Conservation (phyloP, 2,797 vertebrate genomes). For the Gymnothorax javanicus region DNA sequence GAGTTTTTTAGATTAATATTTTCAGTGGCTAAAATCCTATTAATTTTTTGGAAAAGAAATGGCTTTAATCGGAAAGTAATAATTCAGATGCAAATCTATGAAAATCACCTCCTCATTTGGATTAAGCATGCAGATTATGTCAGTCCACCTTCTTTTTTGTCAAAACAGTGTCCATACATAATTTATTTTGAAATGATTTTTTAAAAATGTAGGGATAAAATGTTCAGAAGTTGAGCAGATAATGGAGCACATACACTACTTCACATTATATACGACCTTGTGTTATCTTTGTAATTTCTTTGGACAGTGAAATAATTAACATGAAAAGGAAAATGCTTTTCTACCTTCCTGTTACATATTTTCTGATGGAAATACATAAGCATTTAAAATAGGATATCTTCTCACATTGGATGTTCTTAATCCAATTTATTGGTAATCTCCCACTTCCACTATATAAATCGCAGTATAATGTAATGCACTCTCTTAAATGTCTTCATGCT, state of each 20-base stretch:
- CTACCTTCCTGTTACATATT: background rate
- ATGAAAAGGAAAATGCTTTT: background rate
- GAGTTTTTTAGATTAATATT: background rate
- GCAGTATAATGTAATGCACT: background rate
- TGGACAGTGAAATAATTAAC: background rate
- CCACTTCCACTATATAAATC: background rate
- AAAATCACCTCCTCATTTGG: background rate
- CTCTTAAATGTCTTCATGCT: background rate
- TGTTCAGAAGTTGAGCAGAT: background rate
- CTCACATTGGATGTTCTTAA: background rate
- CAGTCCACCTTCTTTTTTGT: background rate
- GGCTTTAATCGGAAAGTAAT: background rate
- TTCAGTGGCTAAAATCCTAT: background rate
- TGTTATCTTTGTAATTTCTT: background rate
- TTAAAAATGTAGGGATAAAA: background rate
- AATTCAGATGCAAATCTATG: background rate
- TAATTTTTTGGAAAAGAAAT: background rate
- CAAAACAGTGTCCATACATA: background rate
- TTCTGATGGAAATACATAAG: background rate
- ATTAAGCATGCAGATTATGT: background rate
- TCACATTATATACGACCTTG: background rate
- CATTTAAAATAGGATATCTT: background rate
- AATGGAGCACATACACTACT: background rate
- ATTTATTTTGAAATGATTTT: background rate
- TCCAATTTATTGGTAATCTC: slow-evolving; percentile 3